Evolutionary conservation across 2,797 vertebrate genomes (phyloP), one percentile per base, ranked within the genome.

Genomic region (Meriones psammophilus): DNA sequence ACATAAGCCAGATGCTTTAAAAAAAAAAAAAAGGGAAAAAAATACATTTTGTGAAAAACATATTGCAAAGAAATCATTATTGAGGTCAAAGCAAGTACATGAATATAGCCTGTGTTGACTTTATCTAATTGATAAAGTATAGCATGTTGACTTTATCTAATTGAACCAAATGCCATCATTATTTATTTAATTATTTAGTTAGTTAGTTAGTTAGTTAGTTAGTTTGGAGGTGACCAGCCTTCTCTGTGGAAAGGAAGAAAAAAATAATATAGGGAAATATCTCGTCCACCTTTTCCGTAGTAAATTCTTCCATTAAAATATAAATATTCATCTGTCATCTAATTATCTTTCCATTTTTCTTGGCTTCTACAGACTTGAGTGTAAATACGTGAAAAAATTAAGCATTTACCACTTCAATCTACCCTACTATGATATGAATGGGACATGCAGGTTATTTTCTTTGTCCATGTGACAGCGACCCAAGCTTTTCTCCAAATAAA

Each of bases 401-500:
- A 74, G 18, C 73, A 24, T 87, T 56, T 56, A 87, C 17, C 50
- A 87, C 56, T 56, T 92, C 71, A 85, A 15, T 50, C 28, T n/a
- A 46, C 42, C 28, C 71, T 74, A 74, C 39, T 62, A 8, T 39
- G 39, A 68, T 39, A 73, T 78, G 69, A 64, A 36, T 14, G 5
- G 36, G 42, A 33, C 3, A 76, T 64, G 2, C 20, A 77, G 60
- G 74, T 30, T 50, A 26, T 66, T 89, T 90, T 88, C 24, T 69
- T 76, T 94, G 89, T 90, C 50, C 46, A 28, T 20, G 10, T 86
- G 17, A 77, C 14, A 71, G 26, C 18, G 62, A 58, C 4, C 13
- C 26, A 69, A 89, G 58, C 14, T 42, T 81, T 87, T 90, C 42
- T 66, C 56, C 89, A 74, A 80, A 92, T 50, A 92, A 56, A 60